phyloP scores from a whole-genome alignment of 1,140 invertebrate genomes.

The Thaumatotibia leucotreta region DNA sequence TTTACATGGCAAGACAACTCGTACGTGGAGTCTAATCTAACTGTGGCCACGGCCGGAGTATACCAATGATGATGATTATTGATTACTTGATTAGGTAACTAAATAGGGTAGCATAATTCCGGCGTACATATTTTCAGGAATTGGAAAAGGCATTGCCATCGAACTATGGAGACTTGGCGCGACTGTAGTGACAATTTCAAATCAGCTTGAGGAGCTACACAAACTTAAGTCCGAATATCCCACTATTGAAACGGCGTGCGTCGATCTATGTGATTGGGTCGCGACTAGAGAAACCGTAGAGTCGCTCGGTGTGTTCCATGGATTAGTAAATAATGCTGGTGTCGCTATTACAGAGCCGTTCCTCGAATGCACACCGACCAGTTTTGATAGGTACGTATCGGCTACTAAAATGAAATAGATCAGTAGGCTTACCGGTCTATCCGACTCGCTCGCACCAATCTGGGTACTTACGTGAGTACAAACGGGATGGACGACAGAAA shows the following conservation, averaged over 20 bases:
- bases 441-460: no score
- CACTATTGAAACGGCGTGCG: conserved; percentile 77
- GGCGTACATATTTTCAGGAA: conserved; percentile 77
- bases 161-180: conserved; percentile 81
- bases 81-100: no score
- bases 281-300: conserved; percentile 77
- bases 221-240: conserved; percentile 80
- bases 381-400: conserved; percentile 85
- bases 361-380: conserved; percentile 77
- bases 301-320: conserved; percentile 49
- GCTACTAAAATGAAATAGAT: no score
- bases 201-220: conserved; percentile 80
- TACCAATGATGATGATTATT: no score
- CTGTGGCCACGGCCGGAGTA: no score
- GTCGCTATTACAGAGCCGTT: conserved; percentile 51
- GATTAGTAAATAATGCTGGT: conserved; percentile 61
- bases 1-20: no score
- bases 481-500: no score
- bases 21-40: no score
- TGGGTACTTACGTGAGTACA: no score
- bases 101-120: neutral
- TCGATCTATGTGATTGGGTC: conserved; percentile 88
- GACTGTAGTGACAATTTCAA: conserved; percentile 84
- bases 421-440: no score
- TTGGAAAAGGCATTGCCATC: conserved; percentile 82